Conservation (phyloP, 2,888 invertebrate genomes). For the Rhimphoctona megacephalus region DNA sequence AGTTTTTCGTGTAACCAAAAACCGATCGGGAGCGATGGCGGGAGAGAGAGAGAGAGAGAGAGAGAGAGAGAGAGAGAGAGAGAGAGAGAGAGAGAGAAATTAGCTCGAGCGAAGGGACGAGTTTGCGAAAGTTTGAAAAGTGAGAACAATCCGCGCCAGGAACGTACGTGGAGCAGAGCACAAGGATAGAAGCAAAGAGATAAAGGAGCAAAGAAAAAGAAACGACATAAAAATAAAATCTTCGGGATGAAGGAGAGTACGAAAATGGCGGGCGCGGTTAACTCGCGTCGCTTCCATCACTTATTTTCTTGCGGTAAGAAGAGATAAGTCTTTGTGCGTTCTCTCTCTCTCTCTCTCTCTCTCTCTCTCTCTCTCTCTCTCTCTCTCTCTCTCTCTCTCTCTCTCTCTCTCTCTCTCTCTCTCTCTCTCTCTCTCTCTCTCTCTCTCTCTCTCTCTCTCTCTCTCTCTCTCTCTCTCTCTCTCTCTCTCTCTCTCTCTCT, state of each 20-base stretch:
- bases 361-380: too few relatives aligned
- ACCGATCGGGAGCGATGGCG: constrained; percentile 23
- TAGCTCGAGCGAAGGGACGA: constrained; percentile 2
- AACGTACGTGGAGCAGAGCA: constrained; percentile 45
- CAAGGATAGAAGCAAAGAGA: constrained; percentile 65
- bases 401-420: too few relatives aligned
- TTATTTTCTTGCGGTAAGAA: constrained; percentile 71
- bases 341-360: too few relatives aligned
- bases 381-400: too few relatives aligned
- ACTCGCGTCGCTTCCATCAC: constrained; percentile 34
- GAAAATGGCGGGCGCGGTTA: constrained; percentile 76
- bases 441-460: too few relatives aligned
- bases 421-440: too few relatives aligned
- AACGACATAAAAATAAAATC: constrained; percentile 66
- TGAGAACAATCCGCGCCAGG: constrained; percentile 64
- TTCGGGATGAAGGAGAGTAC: constrained; percentile 68
- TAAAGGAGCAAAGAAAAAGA: constrained; percentile 59
- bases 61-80: constrained; percentile 20
- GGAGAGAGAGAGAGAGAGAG: constrained; percentile 26
- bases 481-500: too few relatives aligned
- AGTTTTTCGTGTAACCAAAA: constrained; percentile 31
- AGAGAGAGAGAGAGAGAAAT: background rate
- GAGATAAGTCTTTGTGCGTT: constrained; percentile 82
- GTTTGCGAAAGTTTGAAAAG: constrained; percentile 61
- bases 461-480: too few relatives aligned